These are phyloP conservation scores for Decapterus maruadsi DNA, from an alignment of 2,797 vertebrate species.

Conservation along the genomic window DNA sequence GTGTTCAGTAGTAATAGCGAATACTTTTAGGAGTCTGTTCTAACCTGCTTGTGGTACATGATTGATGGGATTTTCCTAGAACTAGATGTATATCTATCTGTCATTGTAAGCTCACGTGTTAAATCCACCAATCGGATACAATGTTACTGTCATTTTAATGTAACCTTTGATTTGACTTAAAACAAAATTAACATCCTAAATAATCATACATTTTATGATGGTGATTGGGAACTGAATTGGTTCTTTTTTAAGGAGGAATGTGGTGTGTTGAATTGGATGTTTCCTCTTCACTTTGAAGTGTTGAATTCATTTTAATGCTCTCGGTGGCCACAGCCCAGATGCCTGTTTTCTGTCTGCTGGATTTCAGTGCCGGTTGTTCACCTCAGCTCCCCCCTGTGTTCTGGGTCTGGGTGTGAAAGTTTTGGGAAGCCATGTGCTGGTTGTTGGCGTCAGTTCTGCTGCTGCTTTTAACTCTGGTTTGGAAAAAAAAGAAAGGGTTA, in stretches of 20 bases:
- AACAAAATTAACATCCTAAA: not conserved
- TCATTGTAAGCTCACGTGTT: not conserved
- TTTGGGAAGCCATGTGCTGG: conserved; percentile 62
- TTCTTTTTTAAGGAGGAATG: conserved; percentile 1
- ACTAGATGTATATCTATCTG: not conserved
- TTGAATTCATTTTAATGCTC: not conserved
- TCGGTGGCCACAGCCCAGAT: not conserved
- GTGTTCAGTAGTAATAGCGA: not conserved
- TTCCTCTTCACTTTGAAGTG: not conserved
- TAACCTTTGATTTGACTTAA: not conserved
- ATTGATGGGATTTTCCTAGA: conserved; percentile 3
- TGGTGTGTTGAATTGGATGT: not conserved
- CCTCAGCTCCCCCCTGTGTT: conserved; percentile 27
- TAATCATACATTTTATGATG: not conserved
- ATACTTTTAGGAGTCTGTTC: not conserved
- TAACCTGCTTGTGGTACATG: conserved; percentile 7
- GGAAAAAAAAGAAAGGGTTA: conserved; percentile 35
- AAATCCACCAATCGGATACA: not conserved
- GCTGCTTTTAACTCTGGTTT: conserved; percentile 72
- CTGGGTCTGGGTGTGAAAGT: conserved; percentile 23
- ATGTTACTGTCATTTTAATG: conserved; percentile 14
- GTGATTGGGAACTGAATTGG: not conserved
- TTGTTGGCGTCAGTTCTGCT: conserved; percentile 68
- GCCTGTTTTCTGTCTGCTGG: conserved; percentile 61
- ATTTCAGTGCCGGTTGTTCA: conserved; percentile 37